These are phyloP conservation scores for Drosophila ambigua DNA, from an alignment of 1,140 invertebrate genomes.

Conservation along the genomic window DNA sequence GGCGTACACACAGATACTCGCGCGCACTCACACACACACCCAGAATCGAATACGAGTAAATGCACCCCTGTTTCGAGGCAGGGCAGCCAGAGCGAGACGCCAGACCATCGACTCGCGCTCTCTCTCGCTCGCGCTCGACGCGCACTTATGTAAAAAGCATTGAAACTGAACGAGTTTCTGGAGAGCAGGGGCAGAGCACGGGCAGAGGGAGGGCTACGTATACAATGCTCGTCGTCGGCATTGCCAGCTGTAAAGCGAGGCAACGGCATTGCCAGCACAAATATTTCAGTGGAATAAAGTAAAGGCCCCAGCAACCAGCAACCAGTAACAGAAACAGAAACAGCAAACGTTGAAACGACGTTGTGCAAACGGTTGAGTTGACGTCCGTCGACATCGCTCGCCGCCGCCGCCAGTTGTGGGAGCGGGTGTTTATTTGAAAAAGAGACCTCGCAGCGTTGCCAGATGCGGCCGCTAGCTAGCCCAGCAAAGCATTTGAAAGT, in stretches of 20 bases:
- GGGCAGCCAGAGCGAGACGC: constrained; percentile 19
- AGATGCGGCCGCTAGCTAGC: constrained; percentile 6
- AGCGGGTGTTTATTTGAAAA: too few species aligned
- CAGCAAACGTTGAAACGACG: too few species aligned
- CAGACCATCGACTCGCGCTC: neutral
- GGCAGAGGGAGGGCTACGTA: neutral
- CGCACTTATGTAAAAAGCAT: constrained; percentile 80
- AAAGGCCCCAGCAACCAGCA: constrained; percentile 8
- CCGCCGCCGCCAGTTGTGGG: too few species aligned
- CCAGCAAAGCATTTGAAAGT: constrained; percentile 44
- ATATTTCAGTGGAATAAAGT: constrained; percentile 52
- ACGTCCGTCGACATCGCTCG: too few species aligned
- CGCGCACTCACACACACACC: constrained; percentile 16
- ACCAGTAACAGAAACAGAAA: neutral
- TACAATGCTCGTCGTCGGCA: constrained; percentile 27
- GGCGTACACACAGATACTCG: constrained; percentile 12
- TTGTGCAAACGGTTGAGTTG: too few species aligned
- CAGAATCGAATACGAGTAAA: constrained; percentile 37
- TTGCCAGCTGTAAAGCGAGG: constrained; percentile 50
- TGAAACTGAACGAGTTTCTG: constrained; percentile 78
- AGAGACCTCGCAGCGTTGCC: constrained; percentile 26
- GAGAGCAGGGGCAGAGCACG: constrained; percentile 21
- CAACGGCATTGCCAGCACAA: constrained; percentile 60
- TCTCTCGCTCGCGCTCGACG: constrained; percentile 37
- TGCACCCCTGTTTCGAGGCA: constrained; percentile 63